Evolutionary conservation across 2,797 vertebrate genomes (phyloP).

Genomic region (Orientallactaga sibirica): DNA sequence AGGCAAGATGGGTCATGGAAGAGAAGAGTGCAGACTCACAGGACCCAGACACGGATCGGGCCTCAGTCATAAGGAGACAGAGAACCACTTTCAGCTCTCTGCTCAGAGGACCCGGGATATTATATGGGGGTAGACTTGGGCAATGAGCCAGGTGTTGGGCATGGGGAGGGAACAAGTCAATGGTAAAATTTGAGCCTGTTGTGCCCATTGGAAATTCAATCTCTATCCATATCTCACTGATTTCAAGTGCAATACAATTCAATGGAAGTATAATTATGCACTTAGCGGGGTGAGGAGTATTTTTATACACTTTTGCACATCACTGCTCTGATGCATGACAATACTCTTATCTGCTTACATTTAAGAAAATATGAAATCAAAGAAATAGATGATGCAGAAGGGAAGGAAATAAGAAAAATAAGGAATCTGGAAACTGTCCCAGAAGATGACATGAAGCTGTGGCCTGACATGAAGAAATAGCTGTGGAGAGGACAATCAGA

Average conservation of each 20-base stretch:
- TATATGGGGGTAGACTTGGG: not conserved
- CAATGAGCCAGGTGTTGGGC: not conserved
- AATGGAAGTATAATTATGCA: conserved; percentile 33
- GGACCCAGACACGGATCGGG: not conserved
- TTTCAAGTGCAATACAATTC: conserved; percentile 20
- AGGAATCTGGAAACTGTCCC: conserved; percentile 63
- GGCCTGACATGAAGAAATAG: not conserved
- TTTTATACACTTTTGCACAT: not conserved
- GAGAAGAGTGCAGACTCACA: not conserved
- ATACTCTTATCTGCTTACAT: conserved; percentile 75
- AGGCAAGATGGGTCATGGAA: not conserved
- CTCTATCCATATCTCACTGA: not conserved
- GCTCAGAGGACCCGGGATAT: not conserved
- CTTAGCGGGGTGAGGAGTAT: not conserved
- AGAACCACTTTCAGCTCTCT: not conserved
- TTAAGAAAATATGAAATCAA: conserved; percentile 82
- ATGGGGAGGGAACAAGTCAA: not conserved
- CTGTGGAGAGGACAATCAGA: not conserved
- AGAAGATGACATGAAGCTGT: conserved; percentile 57
- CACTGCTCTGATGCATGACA: conserved; percentile 71
- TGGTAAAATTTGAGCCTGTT: not conserved
- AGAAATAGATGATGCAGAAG: conserved; percentile 73
- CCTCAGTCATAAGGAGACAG: not conserved
- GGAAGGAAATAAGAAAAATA: conserved; percentile 74
- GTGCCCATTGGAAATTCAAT: not conserved